Base-by-base conservation (phyloP, 2,797 vertebrate species). In the Thripadectes ignobilis region DNA sequence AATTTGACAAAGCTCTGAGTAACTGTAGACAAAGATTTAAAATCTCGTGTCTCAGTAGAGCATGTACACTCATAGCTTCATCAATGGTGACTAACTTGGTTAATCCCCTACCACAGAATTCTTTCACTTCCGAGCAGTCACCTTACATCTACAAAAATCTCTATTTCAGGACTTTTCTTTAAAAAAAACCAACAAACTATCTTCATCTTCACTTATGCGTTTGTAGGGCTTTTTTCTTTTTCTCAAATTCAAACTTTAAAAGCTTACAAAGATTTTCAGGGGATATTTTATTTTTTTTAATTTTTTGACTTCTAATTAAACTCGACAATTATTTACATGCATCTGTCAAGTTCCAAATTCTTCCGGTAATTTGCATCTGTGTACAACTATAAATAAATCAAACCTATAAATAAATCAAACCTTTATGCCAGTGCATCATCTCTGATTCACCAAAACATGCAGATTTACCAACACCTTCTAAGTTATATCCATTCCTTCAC, bases 351-450 rank as follows among this genome's bases (percentile, higher is more conserved):
- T 75, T 91, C 72, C 71, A 66, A 85, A 69, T 19, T 78, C 49
- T 78, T 92, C 73, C 1, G 0, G 55, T 80, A 83, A 93, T 89
- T 69, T 93, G 62, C 92, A 95, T 91, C 66, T 92, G 58, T 2
- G 26, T 78, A 49, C 43, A 91, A 52, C 66, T 95, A 92, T 88
- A 92, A 93, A 93, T 95, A 91, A 94, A 82, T 87, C 71, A 95
- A 96, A 93, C 68, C 43, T 92, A 92, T 88, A 92, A 93, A 93
- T 95, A 91, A 94, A 82, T 87, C 71, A 95, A 96, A 93, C 68
- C 43, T 92, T 88, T 94, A 88, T 41, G 62, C 36, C 39, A 92
- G 62, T 63, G 85, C 51, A 84, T 91, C 89, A 95, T 85, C 67
- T 88, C 91, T 95, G 85, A 92, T 92, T 96, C 91, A 97, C 62